Conservation (phyloP, 2,888 invertebrate species). For the Aleiodes testaceus region DNA sequence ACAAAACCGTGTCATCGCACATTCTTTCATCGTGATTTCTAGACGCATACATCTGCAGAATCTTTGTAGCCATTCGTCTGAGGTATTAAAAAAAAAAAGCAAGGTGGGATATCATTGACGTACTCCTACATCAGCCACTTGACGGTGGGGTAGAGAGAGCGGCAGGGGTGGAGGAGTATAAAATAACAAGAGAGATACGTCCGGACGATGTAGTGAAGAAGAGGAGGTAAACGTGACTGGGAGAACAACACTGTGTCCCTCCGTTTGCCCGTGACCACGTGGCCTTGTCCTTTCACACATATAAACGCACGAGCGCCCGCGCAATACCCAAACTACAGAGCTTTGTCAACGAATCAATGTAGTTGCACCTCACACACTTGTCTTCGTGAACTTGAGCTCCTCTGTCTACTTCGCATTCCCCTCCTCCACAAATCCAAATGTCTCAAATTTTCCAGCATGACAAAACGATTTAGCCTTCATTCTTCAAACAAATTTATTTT, state of each 20-base stretch:
- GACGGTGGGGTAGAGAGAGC: neutral
- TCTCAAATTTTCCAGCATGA: constrained; percentile 56
- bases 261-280: constrained; percentile 68
- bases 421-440: constrained; percentile 60
- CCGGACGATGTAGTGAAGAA: constrained; percentile 42
- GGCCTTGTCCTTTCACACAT: constrained; percentile 68
- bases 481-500: neutral
- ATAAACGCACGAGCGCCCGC: constrained; percentile 14
- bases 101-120: neutral
- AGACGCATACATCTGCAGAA: neutral
- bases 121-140: neutral
- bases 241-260: constrained; percentile 40
- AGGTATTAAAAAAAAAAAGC: no score
- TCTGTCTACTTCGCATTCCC: constrained; percentile 52
- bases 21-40: neutral
- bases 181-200: constrained; percentile 2
- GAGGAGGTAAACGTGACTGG: constrained; percentile 48
- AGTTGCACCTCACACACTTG: constrained; percentile 14
- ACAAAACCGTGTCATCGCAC: neutral
- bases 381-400: constrained; percentile 26
- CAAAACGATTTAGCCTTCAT: constrained; percentile 40
- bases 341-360: constrained; percentile 7
- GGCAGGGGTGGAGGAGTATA: constrained; percentile 1
- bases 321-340: neutral
- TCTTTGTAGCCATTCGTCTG: neutral